These are phyloP conservation scores for Rugalucina vietnamica DNA, from an alignment of 2,888 invertebrate species.

Conservation along the genomic window DNA sequence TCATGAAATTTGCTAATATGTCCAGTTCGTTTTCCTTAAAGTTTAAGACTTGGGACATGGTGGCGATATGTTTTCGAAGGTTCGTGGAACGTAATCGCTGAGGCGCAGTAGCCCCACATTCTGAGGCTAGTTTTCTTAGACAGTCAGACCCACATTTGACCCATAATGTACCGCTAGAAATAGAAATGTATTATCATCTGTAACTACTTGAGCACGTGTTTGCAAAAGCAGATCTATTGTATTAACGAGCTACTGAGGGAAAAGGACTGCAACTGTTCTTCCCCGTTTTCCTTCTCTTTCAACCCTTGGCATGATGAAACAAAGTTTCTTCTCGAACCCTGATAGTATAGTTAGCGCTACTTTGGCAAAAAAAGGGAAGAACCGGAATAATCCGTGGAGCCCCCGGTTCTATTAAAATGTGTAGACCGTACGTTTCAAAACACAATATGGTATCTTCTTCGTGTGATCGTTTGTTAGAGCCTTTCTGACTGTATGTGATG, in stretches of 20 bases:
- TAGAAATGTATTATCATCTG: neutral
- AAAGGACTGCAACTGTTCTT: neutral
- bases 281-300: constrained; percentile 23
- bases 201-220: neutral
- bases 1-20: constrained; percentile 26
- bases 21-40: constrained; percentile 22
- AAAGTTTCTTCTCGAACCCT: constrained; percentile 6
- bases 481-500: too few relatives aligned
- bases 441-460: too few relatives aligned
- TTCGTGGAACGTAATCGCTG: constrained; percentile 15
- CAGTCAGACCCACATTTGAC: constrained; percentile 15
- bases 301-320: neutral
- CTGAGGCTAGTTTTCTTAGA: neutral
- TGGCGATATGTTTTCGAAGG: constrained; percentile 29
- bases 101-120: constrained; percentile 14
- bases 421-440: too few relatives aligned
- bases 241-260: neutral
- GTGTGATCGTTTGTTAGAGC: too few relatives aligned
- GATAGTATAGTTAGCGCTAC: too few relatives aligned
- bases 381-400: too few relatives aligned
- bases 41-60: constrained; percentile 25
- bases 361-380: too few relatives aligned
- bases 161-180: neutral
- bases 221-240: constrained; percentile 1
- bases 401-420: too few relatives aligned